Evolutionary conservation across 2,797 vertebrate genomes (phyloP).

Genomic region (Astyanax mexicanus): DNA sequence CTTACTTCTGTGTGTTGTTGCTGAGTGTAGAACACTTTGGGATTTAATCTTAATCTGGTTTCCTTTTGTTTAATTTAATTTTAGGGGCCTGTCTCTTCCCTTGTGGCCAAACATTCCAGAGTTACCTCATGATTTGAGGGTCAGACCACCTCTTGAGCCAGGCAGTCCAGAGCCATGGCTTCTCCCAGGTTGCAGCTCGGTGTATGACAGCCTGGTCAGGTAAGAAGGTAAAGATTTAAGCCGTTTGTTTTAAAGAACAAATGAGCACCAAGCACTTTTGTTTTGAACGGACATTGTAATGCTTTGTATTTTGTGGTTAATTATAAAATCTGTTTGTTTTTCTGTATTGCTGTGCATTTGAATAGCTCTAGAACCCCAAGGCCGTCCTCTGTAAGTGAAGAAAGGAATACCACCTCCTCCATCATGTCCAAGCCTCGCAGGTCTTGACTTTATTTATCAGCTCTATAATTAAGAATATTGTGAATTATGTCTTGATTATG

Average conservation of each 20-base stretch:
- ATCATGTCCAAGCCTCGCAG: conserved; percentile 54
- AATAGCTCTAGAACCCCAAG: conserved; percentile 54
- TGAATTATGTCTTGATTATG: neutral
- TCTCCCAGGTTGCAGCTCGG: conserved; percentile 81
- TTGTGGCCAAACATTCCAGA: conserved; percentile 69
- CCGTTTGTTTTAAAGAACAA: neutral
- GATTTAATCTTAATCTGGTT: neutral
- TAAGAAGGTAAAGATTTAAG: conserved; percentile 55
- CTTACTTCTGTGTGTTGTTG: neutral
- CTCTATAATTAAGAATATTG: neutral
- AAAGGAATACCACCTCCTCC: conserved; percentile 25
- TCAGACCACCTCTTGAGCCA: conserved; percentile 54
- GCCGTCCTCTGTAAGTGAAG: conserved; percentile 38
- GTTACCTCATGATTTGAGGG: conserved; percentile 53
- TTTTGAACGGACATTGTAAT: no score
- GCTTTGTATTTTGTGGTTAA: no score
- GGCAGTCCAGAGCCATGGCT: conserved; percentile 82
- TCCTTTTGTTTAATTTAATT: conserved; percentile 55
- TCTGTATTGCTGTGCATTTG: neutral
- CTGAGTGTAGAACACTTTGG: no score
- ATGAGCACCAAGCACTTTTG: no score
- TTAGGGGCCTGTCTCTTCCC: conserved; percentile 70
- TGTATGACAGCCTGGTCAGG: conserved; percentile 83
- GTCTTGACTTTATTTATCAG: conserved; percentile 52
- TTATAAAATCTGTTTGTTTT: neutral